phyloP scores from a whole-genome alignment of 2,113 vertebrate genomes.

The Recurvirostra avosetta region DNA sequence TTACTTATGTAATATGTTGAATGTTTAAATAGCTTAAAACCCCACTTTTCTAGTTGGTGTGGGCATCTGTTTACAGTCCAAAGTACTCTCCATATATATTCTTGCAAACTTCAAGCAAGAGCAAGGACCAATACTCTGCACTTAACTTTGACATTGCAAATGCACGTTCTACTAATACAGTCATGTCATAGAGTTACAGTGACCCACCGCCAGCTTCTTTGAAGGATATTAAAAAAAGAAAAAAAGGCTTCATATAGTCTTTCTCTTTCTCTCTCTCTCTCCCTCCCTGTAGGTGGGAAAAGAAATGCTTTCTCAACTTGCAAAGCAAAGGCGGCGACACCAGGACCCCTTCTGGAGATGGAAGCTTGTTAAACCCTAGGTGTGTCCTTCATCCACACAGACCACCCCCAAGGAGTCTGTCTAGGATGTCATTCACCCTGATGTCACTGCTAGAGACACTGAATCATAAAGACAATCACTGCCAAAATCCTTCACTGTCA shows the following conservation, averaged over 20 bases:
- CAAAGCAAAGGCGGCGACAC: conserved; percentile 94
- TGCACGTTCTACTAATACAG: background rate
- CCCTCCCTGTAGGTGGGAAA: conserved; percentile 85
- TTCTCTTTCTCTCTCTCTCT: background rate
- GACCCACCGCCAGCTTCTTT: background rate
- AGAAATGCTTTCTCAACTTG: conserved; percentile 91
- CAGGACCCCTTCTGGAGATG: conserved; percentile 96
- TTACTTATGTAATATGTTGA: background rate
- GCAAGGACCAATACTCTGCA: background rate
- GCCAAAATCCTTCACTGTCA: conserved; percentile 67
- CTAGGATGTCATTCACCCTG: conserved; percentile 70
- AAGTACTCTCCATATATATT: background rate
- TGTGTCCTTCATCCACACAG: conserved; percentile 73
- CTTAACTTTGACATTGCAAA: background rate
- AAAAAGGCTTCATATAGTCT: background rate
- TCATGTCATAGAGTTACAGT: background rate
- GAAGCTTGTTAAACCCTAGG: conserved; percentile 92
- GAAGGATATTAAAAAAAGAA: background rate
- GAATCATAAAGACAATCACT: conserved; percentile 84
- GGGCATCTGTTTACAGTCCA: background rate
- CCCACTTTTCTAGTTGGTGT: background rate
- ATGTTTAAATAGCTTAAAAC: background rate
- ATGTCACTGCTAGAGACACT: conserved; percentile 77
- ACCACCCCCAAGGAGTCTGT: conserved; percentile 68
- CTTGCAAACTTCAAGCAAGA: background rate